These are phyloP conservation scores for Lamproptera curius DNA, from an alignment of 2,888 invertebrate genomes.

Conservation along the genomic window DNA sequence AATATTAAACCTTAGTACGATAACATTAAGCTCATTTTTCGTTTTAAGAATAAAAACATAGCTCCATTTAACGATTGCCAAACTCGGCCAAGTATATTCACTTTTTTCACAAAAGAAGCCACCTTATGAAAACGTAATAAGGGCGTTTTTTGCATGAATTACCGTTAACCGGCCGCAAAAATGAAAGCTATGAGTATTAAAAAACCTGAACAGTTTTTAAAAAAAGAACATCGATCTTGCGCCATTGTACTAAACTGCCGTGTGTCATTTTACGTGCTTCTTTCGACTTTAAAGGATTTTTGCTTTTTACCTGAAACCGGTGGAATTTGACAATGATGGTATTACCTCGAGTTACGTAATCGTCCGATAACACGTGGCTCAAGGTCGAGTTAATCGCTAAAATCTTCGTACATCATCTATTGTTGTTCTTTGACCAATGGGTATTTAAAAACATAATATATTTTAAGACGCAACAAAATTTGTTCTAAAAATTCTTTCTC, in stretches of 20 bases:
- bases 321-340: neutral
- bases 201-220: slow-evolving; percentile 35
- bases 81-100: neutral
- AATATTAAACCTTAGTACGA: too few relatives aligned
- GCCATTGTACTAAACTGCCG: slow-evolving; percentile 37
- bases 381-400: too few relatives aligned
- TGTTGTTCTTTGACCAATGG: too few relatives aligned
- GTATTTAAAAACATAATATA: too few relatives aligned
- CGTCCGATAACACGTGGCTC: neutral
- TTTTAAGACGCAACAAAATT: too few relatives aligned
- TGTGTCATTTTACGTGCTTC: slow-evolving; percentile 36
- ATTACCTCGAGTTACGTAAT: too few relatives aligned
- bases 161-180: neutral
- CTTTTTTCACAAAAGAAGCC: neutral
- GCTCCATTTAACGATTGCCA: too few relatives aligned
- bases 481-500: too few relatives aligned
- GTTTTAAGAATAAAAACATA: too few relatives aligned
- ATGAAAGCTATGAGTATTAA: slow-evolving; percentile 25
- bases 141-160: slow-evolving; percentile 5
- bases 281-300: slow-evolving; percentile 38
- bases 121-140: slow-evolving; percentile 1
- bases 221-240: slow-evolving; percentile 62
- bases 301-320: slow-evolving; percentile 14
- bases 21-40: too few relatives aligned
- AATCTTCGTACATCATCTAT: too few relatives aligned